These are phyloP conservation scores for Henicopernis longicauda DNA, from an alignment of 2,113 vertebrate genomes.

Conservation along the genomic window DNA sequence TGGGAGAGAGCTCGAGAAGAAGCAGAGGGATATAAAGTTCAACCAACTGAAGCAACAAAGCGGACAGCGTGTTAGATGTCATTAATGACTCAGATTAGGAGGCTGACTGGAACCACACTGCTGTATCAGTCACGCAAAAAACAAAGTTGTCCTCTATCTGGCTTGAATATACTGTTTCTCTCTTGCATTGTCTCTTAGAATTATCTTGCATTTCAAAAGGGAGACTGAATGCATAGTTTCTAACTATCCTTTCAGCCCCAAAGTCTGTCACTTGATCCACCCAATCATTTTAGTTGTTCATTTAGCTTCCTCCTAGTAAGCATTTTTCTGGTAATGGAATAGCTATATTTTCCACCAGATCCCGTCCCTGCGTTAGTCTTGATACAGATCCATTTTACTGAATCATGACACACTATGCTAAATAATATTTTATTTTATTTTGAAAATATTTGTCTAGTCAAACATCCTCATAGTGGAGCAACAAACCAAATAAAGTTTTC, in stretches of 20 bases:
- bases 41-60: neutral
- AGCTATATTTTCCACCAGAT: neutral
- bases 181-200: neutral
- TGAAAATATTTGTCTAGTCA: neutral
- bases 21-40: neutral
- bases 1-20: neutral
- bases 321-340: neutral
- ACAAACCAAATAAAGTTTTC: neutral
- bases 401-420: neutral
- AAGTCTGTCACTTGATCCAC: neutral
- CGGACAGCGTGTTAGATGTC: rapidly evolving
- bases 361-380: neutral
- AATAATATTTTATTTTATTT: neutral
- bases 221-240: neutral
- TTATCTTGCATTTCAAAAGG: neutral
- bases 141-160: neutral
- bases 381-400: neutral
- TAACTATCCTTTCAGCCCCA: neutral
- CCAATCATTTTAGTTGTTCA: neutral
- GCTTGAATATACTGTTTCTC: neutral
- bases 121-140: neutral
- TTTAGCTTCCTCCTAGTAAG: neutral
- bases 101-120: neutral
- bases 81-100: neutral
- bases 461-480: neutral